Evolutionary conservation across 2,888 invertebrate genomes (phyloP).

Genomic region (Drosophila peninsularis): DNA sequence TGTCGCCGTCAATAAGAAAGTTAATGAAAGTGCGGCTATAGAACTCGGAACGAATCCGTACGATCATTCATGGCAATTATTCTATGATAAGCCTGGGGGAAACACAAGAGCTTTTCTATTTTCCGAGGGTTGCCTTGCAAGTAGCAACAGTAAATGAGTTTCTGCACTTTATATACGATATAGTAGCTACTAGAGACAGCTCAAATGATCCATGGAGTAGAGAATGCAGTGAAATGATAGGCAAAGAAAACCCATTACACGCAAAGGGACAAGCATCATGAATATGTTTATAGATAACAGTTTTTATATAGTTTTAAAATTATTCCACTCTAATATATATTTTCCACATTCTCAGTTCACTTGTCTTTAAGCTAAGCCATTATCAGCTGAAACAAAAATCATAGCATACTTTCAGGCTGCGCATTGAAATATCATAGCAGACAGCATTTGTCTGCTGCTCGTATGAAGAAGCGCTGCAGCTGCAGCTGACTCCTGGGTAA

Average conservation of each 20-base stretch:
- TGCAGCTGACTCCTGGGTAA: slow-evolving; percentile 30
- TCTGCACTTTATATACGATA: too few relatives aligned
- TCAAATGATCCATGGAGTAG: too few relatives aligned
- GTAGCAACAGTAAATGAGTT: background rate
- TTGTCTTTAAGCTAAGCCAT: background rate
- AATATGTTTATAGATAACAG: too few relatives aligned
- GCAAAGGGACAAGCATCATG: too few relatives aligned
- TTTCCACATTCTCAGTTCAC: too few relatives aligned
- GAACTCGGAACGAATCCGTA: slow-evolving; percentile 11
- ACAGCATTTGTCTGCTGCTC: background rate
- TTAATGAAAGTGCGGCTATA: slow-evolving; percentile 58
- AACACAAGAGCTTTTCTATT: slow-evolving; percentile 8
- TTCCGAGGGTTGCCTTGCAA: background rate
- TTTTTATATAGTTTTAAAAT: too few relatives aligned
- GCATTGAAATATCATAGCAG: slow-evolving; percentile 16
- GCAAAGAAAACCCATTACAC: too few relatives aligned
- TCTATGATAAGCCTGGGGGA: background rate
- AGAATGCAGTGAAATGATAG: too few relatives aligned
- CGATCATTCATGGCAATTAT: slow-evolving; percentile 22
- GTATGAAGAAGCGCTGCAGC: background rate
- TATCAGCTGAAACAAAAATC: background rate
- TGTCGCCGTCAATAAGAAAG: slow-evolving; percentile 56
- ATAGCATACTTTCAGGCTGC: slow-evolving; percentile 56
- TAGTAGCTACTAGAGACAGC: too few relatives aligned
- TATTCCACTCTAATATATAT: background rate